These are phyloP conservation scores for Auanema freiburgensis DNA, from an alignment of 2,888 invertebrate species.

Conservation along the genomic window DNA sequence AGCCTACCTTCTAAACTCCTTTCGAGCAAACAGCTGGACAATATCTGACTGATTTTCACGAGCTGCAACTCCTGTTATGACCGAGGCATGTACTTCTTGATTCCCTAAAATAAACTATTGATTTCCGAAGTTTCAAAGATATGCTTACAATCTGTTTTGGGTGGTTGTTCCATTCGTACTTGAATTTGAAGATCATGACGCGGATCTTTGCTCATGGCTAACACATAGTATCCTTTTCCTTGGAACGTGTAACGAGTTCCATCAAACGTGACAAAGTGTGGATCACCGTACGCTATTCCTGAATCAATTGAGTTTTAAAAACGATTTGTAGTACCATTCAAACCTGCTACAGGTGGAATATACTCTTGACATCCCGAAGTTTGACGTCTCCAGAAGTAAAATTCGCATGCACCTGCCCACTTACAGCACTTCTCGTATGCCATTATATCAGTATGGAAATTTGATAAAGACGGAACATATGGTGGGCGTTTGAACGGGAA, in stretches of 20 bases:
- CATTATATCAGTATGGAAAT: slow-evolving; percentile 91
- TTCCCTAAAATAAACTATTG: slow-evolving; percentile 30
- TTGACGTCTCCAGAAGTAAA: slow-evolving; percentile 83
- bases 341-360: slow-evolving; percentile 81
- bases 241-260: slow-evolving; percentile 87
- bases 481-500: slow-evolving; percentile 35
- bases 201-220: slow-evolving; percentile 66
- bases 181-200: slow-evolving; percentile 50
- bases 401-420: slow-evolving; percentile 84
- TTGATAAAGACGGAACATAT: slow-evolving; percentile 80
- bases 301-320: too few relatives aligned
- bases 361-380: slow-evolving; percentile 93
- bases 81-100: slow-evolving; percentile 58
- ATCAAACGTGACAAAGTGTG: slow-evolving; percentile 89
- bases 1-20: slow-evolving; percentile 72
- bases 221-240: slow-evolving; percentile 86
- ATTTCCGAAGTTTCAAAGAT: slow-evolving; percentile 8
- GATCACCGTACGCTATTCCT: slow-evolving; percentile 90
- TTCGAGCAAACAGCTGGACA: slow-evolving; percentile 75
- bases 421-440: slow-evolving; percentile 68
- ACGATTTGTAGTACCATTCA: too few relatives aligned
- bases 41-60: slow-evolving; percentile 81
- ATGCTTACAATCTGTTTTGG: slow-evolving; percentile 47
- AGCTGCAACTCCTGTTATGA: slow-evolving; percentile 69
- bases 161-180: slow-evolving; percentile 56